A percentile compares a stretch with the other conserved stretches of the same genome.
Evolutionary conservation across 2,888 invertebrate genomes (phyloP).

Genomic region (Deroplatys truncata): DNA sequence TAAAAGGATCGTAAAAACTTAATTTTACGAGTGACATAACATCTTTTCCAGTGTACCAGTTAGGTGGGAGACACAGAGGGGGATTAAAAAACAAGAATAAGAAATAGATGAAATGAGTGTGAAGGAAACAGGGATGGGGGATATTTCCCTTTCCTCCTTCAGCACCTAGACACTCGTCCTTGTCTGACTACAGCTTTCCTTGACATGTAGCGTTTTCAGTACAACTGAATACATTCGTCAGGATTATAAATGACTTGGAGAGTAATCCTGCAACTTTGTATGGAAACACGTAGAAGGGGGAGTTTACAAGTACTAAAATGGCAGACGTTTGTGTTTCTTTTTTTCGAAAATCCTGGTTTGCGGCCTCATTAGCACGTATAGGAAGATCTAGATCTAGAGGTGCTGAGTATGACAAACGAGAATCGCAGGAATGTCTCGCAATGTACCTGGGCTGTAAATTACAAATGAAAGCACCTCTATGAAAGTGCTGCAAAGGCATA

Average conservation of each 20-base stretch:
- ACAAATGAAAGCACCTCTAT: neutral
- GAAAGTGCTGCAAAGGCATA: too few species aligned
- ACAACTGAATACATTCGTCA: neutral
- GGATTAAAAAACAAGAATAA: neutral
- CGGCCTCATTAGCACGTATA: neutral
- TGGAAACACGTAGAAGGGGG: neutral
- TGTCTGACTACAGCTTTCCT: neutral
- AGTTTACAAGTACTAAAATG: neutral
- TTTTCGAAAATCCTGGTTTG: neutral
- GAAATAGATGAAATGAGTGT: neutral
- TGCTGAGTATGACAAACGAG: neutral
- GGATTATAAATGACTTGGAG: neutral
- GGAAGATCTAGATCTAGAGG: neutral
- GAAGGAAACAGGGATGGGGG: neutral
- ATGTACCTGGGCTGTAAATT: neutral
- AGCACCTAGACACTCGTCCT: neutral
- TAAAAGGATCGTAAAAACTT: conserved; percentile 49
- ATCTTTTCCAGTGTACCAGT: conserved; percentile 41
- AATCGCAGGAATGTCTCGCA: neutral
- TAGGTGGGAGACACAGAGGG: neutral
- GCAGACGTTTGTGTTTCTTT: neutral
- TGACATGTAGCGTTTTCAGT: neutral
- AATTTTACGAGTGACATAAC: conserved; percentile 48
- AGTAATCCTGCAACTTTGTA: neutral
- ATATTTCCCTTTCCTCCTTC: neutral